phyloP scores from a whole-genome alignment of 2,888 invertebrate species.

The Molorchus minor region DNA sequence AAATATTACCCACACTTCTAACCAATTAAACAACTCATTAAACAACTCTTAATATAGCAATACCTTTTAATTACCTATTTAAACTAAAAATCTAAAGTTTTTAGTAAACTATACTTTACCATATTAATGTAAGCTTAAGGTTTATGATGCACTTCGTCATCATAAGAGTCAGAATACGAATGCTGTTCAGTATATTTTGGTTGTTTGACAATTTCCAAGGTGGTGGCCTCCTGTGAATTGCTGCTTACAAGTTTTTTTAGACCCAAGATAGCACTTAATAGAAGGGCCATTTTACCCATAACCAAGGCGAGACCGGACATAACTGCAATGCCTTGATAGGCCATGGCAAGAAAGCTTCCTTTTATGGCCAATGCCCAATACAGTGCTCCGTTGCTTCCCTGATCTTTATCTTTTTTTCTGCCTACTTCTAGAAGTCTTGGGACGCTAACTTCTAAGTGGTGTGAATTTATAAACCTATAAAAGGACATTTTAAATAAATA shows the following conservation, averaged over 20 bases:
- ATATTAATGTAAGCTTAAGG: too few relatives aligned
- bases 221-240: slow-evolving; percentile 78
- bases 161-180: slow-evolving; percentile 69
- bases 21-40: too few relatives aligned
- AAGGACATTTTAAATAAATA: too few relatives aligned
- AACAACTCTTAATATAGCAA: too few relatives aligned
- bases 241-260: slow-evolving; percentile 80
- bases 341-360: slow-evolving; percentile 76
- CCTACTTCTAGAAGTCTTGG: slow-evolving; percentile 61
- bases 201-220: slow-evolving; percentile 86
- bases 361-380: slow-evolving; percentile 76
- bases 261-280: slow-evolving; percentile 81
- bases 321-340: slow-evolving; percentile 76
- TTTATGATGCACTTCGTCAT: slow-evolving; percentile 43
- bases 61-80: too few relatives aligned
- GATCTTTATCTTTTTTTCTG: slow-evolving; percentile 27
- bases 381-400: slow-evolving; percentile 66
- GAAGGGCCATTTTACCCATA: slow-evolving; percentile 84
- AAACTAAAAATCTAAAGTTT: too few relatives aligned
- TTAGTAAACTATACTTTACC: too few relatives aligned
- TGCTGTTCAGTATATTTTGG: slow-evolving; percentile 83
- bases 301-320: slow-evolving; percentile 84
- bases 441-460: slow-evolving; percentile 61
- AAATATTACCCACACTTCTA: too few relatives aligned
- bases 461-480: slow-evolving; percentile 68